phyloP scores from a whole-genome alignment of 2,797 vertebrate species.

The Halcyon leucocephala region DNA sequence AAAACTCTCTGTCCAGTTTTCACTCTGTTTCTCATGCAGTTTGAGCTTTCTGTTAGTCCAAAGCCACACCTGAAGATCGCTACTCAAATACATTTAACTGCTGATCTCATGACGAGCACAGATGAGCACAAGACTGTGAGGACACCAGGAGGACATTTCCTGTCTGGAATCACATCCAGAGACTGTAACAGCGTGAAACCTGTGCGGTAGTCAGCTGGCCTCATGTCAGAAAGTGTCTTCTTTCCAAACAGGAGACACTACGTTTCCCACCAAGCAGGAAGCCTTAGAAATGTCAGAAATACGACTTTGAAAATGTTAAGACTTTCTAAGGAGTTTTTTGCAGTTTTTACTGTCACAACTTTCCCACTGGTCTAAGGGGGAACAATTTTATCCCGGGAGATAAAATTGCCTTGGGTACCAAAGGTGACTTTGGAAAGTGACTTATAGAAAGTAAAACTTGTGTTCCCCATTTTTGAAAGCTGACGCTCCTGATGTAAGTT shows the following conservation, averaged over 20 bases:
- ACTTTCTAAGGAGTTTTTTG: background rate
- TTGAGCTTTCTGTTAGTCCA: background rate
- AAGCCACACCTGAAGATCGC: background rate
- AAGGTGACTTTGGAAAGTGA: background rate
- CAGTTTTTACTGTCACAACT: background rate
- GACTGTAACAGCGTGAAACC: background rate
- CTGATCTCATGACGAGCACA: background rate
- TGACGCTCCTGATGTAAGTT: background rate
- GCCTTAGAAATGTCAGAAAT: background rate
- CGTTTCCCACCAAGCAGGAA: background rate
- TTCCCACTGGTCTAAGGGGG: background rate
- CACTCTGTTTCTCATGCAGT: fast-evolving
- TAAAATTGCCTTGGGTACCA: background rate
- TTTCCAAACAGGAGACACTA: background rate
- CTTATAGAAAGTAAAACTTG: background rate
- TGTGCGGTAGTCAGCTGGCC: background rate
- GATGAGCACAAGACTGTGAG: background rate
- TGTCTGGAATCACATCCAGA: background rate
- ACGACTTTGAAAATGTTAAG: fast-evolving
- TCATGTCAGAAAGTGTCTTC: background rate
- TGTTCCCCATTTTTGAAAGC: fast-evolving
- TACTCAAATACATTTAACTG: background rate
- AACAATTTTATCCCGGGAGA: background rate
- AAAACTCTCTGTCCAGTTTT: background rate
- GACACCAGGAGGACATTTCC: background rate